Evolutionary conservation across 2,797 vertebrate genomes (phyloP), one percentile per base, ranked within the genome.

Genomic region (Acanthornis magna): DNA sequence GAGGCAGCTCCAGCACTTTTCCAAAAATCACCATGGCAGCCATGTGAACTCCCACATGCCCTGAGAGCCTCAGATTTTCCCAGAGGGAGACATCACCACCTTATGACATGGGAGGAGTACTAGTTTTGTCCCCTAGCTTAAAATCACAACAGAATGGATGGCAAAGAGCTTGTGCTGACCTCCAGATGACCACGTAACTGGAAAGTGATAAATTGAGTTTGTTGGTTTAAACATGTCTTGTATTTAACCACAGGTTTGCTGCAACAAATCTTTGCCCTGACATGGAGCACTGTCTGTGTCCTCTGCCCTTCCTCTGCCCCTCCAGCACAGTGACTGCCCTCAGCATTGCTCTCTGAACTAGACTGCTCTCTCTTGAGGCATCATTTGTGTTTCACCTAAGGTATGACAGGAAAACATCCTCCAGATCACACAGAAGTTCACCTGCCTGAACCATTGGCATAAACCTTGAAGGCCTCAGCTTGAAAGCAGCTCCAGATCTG

Each of bases 1-100:
- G 19, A 23, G 9, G n/a, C 38, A 43, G 7, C 21, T 77, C 34
- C 25, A 45, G 47, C 25, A 22, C 6, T 81, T 40, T 77, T 40
- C 61, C 27, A 53, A 65, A 92, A 40, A 42, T 25, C 47, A 54
- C 21, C 25, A 27, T 10, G 53, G 54, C 40, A 32, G 17, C 66
- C 40, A 3, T 29, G 0, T 43, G 34, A 75, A n/a, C 20, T 61
- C 25, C 27, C 5, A 21, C 17, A 5, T 23, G 12, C 13, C 30
- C 45, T 8, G 61, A 76, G 8, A 84, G 32, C 25, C 13, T 68
- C 50, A 45, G 50, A 19, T 55, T 72, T 80, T 8, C 18, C 20
- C 0, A 0, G 16, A 19, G 26, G n/a, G 43, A 79, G 45, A 57
- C 3, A 26, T 34, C 27, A 32, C 23, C 3, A 2, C 38, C 16